Evolutionary conservation across 2,888 invertebrate species (phyloP).

Genomic region (Drosophila phalerata): DNA sequence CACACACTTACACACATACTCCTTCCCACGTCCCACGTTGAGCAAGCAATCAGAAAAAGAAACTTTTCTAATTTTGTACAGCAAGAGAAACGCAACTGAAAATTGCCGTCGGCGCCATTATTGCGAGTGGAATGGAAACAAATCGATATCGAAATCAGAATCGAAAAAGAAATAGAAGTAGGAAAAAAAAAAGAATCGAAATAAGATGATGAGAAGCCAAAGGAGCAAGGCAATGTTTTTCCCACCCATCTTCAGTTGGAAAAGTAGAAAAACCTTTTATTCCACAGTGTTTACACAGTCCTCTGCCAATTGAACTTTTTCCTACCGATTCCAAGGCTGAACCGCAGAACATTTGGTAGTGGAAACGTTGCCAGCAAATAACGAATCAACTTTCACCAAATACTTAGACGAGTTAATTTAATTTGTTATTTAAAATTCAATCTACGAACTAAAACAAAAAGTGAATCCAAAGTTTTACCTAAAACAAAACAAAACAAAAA

Average conservation of each 20-base stretch:
- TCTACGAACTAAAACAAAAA: slow-evolving; percentile 85
- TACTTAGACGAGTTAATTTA: slow-evolving; percentile 83
- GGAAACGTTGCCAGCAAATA: slow-evolving; percentile 25
- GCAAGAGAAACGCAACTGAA: slow-evolving; percentile 40
- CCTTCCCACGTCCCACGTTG: background rate
- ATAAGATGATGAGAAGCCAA: slow-evolving; percentile 20
- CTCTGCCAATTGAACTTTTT: slow-evolving; percentile 80
- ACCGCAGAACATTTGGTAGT: slow-evolving; percentile 1
- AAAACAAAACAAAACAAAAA: slow-evolving; percentile 20
- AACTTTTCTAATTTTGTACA: slow-evolving; percentile 78
- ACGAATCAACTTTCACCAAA: slow-evolving; percentile 66
- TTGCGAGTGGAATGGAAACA: slow-evolving; percentile 47
- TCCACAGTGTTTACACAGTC: slow-evolving; percentile 81
- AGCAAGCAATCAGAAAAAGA: slow-evolving; percentile 48
- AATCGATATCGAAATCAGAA: slow-evolving; percentile 63
- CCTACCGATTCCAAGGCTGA: slow-evolving; percentile 15
- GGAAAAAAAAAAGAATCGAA: slow-evolving; percentile 29
- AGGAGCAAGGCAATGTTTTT: slow-evolving; percentile 18
- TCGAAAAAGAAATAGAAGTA: slow-evolving; percentile 67
- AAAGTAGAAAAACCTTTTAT: slow-evolving; percentile 84
- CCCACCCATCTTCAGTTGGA: slow-evolving; percentile 42
- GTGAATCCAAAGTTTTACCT: slow-evolving; percentile 34
- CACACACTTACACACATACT: background rate
- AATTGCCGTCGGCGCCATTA: slow-evolving; percentile 67
- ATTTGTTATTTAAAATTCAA: slow-evolving; percentile 85